phyloP scores from a whole-genome alignment of 2,113 vertebrate species.

The Antennarius striatus region DNA sequence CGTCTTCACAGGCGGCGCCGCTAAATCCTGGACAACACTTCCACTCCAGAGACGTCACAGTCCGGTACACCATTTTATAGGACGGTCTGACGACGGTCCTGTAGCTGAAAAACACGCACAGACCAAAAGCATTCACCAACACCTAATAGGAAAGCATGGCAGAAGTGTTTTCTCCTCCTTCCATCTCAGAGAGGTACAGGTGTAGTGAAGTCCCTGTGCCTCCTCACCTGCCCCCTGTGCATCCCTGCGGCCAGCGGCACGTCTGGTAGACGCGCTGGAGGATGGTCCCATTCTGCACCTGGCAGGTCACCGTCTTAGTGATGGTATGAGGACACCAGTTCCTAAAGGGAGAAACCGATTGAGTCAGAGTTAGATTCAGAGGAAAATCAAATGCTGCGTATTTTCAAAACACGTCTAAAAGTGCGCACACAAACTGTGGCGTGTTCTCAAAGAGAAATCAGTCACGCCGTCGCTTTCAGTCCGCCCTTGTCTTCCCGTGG shows the following conservation, averaged over 20 bases:
- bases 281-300: slow-evolving; percentile 92
- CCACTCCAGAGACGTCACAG: slow-evolving; percentile 90
- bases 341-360: slow-evolving; percentile 68
- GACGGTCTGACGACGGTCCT: slow-evolving; percentile 87
- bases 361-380: background rate
- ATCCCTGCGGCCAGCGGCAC: slow-evolving; percentile 94
- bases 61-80: slow-evolving; percentile 91
- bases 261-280: slow-evolving; percentile 92
- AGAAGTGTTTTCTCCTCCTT: no score
- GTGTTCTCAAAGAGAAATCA: slow-evolving; percentile 35
- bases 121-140: slow-evolving; percentile 9
- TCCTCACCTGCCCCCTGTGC: slow-evolving; percentile 87
- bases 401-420: slow-evolving; percentile 15
- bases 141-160: background rate
- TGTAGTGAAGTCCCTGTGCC: no score
- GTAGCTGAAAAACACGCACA: slow-evolving; percentile 81
- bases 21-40: slow-evolving; percentile 90
- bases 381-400: background rate
- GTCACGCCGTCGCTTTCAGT: slow-evolving; percentile 26
- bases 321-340: slow-evolving; percentile 95
- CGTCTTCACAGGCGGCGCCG: slow-evolving; percentile 87
- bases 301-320: slow-evolving; percentile 89
- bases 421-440: background rate
- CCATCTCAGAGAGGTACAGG: no score
- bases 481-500: background rate